Evolutionary conservation across 2,797 vertebrate species (phyloP), one percentile per base, ranked within the genome.

Genomic region (Allobates femoralis): DNA sequence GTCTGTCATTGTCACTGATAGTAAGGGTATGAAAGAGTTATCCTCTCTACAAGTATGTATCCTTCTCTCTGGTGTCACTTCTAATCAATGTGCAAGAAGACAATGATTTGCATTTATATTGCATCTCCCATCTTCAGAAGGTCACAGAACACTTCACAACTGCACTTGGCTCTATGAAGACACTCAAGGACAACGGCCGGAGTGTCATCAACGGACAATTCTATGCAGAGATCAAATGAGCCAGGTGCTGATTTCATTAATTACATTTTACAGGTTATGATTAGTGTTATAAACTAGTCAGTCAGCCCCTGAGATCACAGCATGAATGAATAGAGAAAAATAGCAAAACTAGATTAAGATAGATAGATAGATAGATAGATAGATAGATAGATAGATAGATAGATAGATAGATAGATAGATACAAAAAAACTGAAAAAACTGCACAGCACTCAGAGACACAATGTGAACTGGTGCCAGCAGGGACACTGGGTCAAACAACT

Each of bases 41-140:
- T 60, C 21, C 28, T 5, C 32, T 71, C 46, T n/a, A 37, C 37
- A 77, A 51, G 50, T 50, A 67, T 41, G 41, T 69, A 53, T 64
- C 23, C 34, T 37, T 58, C 28, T 32, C 66, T 76, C 30, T 46
- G 14, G 21, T 71, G 85, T 60, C 80, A 83, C 34, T 15, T 78
- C 26, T 60, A 78, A 83, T 83, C 79, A 87, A 28, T 69, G 73
- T 32, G 26, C 41, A 58, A 28, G 60, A 46, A 82, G 79, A 41
- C 51, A 51, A 56, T 83, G 37, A 87, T 87, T 87, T 83, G 51
- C 85, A 87, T 83, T 69, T 83, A 69, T 83, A 83, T 87, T 78
- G 74, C 73, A 58, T 79, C 46, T 79, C 53, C 34, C 64, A 46
- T 85, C 84, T 85, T 79, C 60, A 21, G 76, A 87, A 83, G 60